Evolutionary conservation across 2,888 invertebrate genomes (phyloP).

Genomic region (Heliconius aoede): DNA sequence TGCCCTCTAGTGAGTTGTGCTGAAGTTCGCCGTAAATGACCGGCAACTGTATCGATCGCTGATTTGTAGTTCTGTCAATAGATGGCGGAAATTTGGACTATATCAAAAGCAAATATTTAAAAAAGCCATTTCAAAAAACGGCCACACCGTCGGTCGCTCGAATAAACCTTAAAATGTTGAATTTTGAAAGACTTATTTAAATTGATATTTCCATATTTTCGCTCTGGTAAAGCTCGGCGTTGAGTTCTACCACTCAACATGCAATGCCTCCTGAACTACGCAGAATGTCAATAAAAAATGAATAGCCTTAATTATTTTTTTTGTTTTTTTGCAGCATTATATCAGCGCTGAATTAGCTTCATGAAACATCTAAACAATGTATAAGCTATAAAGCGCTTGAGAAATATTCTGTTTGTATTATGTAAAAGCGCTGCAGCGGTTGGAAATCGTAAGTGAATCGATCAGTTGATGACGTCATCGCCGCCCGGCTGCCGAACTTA

Average conservation of each 20-base stretch:
- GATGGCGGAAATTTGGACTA: too few relatives aligned
- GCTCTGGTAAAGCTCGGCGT: too few relatives aligned
- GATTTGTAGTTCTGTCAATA: too few relatives aligned
- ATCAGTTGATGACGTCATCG: conserved; percentile 78
- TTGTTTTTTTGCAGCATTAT: conserved; percentile 32
- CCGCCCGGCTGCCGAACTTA: conserved; percentile 63
- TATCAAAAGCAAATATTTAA: conserved; percentile 17
- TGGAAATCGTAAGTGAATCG: conserved; percentile 67
- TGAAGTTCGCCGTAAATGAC: too few relatives aligned
- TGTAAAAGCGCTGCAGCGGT: conserved; percentile 63
- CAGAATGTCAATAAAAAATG: conserved; percentile 56
- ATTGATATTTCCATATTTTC: too few relatives aligned
- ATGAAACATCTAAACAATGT: conserved; percentile 1
- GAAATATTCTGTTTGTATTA: conserved; percentile 1
- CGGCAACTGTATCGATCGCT: too few relatives aligned
- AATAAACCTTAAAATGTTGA: conserved; percentile 60
- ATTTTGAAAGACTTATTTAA: conserved; percentile 78
- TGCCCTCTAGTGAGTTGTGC: too few relatives aligned
- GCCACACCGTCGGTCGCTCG: conserved; percentile 29
- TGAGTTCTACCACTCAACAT: too few relatives aligned
- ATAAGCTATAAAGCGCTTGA: conserved; percentile 3
- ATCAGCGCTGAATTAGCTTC: conserved; percentile 1
- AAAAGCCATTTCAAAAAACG: conserved; percentile 24
- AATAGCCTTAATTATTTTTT: conserved; percentile 53
- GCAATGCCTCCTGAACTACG: too few relatives aligned